A percentile compares a stretch with the other conserved stretches of the same genome.
phyloP scores from a whole-genome alignment of 2,797 vertebrate species.

The Choloepus didactylus region DNA sequence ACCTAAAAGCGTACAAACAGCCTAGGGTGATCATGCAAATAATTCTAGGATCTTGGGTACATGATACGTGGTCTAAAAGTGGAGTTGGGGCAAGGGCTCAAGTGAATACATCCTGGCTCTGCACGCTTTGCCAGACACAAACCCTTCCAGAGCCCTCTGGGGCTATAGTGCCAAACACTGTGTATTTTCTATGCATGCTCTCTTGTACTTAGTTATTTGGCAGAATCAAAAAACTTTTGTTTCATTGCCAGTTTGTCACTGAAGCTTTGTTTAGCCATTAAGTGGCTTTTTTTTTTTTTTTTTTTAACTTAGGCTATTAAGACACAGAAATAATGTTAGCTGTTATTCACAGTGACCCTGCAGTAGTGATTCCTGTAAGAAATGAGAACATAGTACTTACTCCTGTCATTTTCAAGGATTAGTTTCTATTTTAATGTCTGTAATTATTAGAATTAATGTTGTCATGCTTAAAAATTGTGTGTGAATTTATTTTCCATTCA shows the following conservation, averaged over 20 bases:
- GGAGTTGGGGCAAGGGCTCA: not conserved
- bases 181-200: not conserved
- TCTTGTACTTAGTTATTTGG: not conserved
- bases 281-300: not conserved
- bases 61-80: not conserved
- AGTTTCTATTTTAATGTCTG: constrained; percentile 33
- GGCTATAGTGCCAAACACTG: not conserved
- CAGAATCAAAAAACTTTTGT: constrained; percentile 22
- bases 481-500: not conserved
- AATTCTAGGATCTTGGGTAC: not conserved
- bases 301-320: not conserved
- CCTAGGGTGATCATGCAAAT: not conserved
- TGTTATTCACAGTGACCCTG: constrained; percentile 50
- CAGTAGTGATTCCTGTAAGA: constrained; percentile 38
- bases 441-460: constrained; percentile 9
- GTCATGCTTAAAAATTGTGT: not conserved
- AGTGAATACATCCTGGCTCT: not conserved
- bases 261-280: constrained; percentile 23
- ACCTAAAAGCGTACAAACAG: not conserved
- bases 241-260: not conserved
- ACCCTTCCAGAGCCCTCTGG: not conserved
- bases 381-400: not conserved
- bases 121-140: not conserved
- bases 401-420: not conserved
- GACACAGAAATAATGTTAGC: not conserved